Percentiles rank a stretch among this genome's conserved stretches.
Evolutionary conservation across 2,797 vertebrate genomes (phyloP).

Genomic region (Girardinus metallicus): DNA sequence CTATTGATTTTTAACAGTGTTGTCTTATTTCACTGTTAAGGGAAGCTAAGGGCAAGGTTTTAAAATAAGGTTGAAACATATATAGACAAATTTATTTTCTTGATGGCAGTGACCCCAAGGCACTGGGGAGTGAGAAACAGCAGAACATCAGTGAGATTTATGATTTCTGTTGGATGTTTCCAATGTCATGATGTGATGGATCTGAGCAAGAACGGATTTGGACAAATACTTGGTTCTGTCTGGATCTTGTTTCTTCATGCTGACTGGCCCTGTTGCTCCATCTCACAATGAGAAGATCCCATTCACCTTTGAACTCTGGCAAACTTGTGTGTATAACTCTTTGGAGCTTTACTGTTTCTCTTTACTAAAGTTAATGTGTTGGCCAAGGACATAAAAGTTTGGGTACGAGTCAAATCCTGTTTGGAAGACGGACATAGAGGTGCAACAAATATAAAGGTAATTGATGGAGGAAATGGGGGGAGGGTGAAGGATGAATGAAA

Average conservation of each 20-base stretch:
- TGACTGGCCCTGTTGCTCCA: slow-evolving; percentile 53
- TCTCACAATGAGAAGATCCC: slow-evolving; percentile 23
- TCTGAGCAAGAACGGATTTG: slow-evolving; percentile 59
- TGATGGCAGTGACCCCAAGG: neutral
- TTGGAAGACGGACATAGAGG: slow-evolving; percentile 17
- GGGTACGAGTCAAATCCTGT: neutral
- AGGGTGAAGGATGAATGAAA: slow-evolving; percentile 38
- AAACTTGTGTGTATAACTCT: slow-evolving; percentile 10
- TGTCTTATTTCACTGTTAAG: neutral
- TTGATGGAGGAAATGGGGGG: slow-evolving; percentile 37
- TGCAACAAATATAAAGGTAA: slow-evolving; percentile 5
- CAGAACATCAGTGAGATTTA: slow-evolving; percentile 39
- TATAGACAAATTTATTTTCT: neutral
- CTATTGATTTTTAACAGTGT: neutral
- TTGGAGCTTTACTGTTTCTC: neutral
- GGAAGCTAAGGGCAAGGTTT: neutral
- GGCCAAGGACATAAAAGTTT: slow-evolving; percentile 6
- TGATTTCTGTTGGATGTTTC: slow-evolving; percentile 32
- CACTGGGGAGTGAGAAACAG: slow-evolving; percentile 19
- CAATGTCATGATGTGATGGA: slow-evolving; percentile 40
- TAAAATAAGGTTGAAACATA: neutral
- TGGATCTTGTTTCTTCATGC: slow-evolving; percentile 49
- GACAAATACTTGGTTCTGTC: slow-evolving; percentile 57
- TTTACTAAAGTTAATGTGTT: slow-evolving; percentile 19
- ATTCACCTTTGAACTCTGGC: slow-evolving; percentile 56